Evolutionary conservation across 2,888 invertebrate genomes (phyloP).

Genomic region (Lycia hirtaria): DNA sequence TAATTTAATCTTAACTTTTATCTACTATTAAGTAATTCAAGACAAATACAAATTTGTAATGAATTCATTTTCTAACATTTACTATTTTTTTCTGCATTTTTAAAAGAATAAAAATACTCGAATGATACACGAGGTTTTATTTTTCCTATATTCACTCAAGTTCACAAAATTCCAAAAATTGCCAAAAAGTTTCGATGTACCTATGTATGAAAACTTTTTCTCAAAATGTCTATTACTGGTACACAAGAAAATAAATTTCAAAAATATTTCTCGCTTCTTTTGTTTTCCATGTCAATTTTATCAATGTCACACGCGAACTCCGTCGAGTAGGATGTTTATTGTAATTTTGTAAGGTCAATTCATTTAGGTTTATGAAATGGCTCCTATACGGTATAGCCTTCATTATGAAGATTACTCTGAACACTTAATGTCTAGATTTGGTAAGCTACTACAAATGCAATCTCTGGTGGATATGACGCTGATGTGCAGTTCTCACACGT

Average conservation of each 20-base stretch:
- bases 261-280: constrained; percentile 40
- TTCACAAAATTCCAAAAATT: neutral
- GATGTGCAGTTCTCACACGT: constrained; percentile 90
- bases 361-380: constrained; percentile 59
- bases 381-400: constrained; percentile 85
- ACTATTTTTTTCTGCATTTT: constrained; percentile 80
- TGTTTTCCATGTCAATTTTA: constrained; percentile 53
- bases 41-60: constrained; percentile 83
- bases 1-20: constrained; percentile 38
- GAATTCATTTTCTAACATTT: constrained; percentile 80
- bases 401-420: constrained; percentile 90
- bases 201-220: neutral
- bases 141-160: constrained; percentile 1
- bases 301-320: constrained; percentile 28
- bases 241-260: constrained; percentile 15
- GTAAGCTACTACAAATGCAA: constrained; percentile 89
- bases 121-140: constrained; percentile 46
- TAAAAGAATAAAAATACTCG: constrained; percentile 76
- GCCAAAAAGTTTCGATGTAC: neutral
- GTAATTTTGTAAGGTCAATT: constrained; percentile 30
- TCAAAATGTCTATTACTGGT: neutral
- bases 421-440: constrained; percentile 88
- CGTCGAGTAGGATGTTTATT: constrained; percentile 32
- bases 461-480: constrained; percentile 90
- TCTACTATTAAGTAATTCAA: constrained; percentile 36